A percentile compares a stretch with the other conserved stretches of the same genome.
Conservation (phyloP, 2,113 vertebrate species). For the Campylomormyrus numenius region DNA sequence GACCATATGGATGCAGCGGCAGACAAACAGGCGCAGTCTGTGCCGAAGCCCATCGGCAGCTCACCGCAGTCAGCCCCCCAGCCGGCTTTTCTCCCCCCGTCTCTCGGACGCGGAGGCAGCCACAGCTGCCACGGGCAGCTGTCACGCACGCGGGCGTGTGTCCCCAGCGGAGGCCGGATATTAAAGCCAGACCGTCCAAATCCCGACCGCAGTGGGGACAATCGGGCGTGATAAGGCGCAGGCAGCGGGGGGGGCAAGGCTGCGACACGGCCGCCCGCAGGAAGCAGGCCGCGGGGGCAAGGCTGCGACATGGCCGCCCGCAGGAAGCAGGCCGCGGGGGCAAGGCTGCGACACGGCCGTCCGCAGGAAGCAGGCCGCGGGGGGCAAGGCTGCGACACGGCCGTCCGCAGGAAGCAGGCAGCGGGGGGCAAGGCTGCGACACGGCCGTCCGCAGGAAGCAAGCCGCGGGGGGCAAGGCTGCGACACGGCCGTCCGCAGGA, state of each 20-base stretch:
- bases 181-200: neutral
- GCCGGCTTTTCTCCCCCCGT: neutral
- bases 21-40: neutral
- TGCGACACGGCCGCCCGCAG: no score
- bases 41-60: neutral
- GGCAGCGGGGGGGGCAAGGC: neutral
- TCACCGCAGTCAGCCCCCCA: neutral
- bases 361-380: no score
- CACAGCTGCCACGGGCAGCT: neutral
- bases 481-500: no score
- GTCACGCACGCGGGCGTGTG: neutral
- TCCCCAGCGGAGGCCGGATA: neutral
- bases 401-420: neutral
- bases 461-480: no score
- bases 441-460: no score
- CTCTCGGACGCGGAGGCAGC: neutral
- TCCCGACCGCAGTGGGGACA: neutral
- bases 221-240: neutral
- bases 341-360: no score
- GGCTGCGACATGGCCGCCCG: no score
- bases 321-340: neutral
- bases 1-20: neutral
- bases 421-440: neutral
- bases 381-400: no score
- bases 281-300: neutral